Evolutionary conservation across 1,140 invertebrate species (phyloP), one percentile per base, ranked within the genome.

Genomic region (Ips nitidus): DNA sequence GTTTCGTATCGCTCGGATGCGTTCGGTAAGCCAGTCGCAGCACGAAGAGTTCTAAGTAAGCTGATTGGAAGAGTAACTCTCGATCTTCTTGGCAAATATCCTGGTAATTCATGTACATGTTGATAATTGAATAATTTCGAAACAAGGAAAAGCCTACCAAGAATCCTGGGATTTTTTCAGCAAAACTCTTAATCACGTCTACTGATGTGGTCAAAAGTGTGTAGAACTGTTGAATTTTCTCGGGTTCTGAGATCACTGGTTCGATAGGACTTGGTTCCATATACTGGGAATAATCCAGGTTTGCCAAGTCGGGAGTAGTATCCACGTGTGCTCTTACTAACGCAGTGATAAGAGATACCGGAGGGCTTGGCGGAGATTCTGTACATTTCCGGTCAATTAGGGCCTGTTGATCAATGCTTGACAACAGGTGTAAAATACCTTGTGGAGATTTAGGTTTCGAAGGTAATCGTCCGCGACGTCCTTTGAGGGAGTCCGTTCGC

Each of bases 391-490:
- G 22, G 22, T 22, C 22, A 22, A 22, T 22, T 22, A 22, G 22
- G 22, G 22, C 22, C 22, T 22, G 22, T 22, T 22, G 22, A 22
- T 22, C 22, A 22, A 22, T 22, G 22, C 22, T 22, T 22, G 22
- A 22, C 22, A 22, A 22, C 22, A 22, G 22, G 22, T 22, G 22
- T 22, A 22, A 22, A 22, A n/a, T 62, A 69, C 66, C 66, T 79
- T 94, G 91, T 0, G 92, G 91, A 6, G 91, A 92, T 85, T 98
- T 98, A 7, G 97, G 95, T 80, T 99, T 99, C 0, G 97, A 98
- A 8, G 98, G 98, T 71, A 99, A 83, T 65, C 98, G 84, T 4
- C 98, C 98, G 43, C 98, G 86, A 61, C 98, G 86, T 1, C 97
- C 97, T 84, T 98, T 98, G n/a, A 99, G 81, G 38, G 92, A 96